Base-by-base conservation (phyloP, 1,140 invertebrate genomes). In the Lordiphosa stackelbergi region DNA sequence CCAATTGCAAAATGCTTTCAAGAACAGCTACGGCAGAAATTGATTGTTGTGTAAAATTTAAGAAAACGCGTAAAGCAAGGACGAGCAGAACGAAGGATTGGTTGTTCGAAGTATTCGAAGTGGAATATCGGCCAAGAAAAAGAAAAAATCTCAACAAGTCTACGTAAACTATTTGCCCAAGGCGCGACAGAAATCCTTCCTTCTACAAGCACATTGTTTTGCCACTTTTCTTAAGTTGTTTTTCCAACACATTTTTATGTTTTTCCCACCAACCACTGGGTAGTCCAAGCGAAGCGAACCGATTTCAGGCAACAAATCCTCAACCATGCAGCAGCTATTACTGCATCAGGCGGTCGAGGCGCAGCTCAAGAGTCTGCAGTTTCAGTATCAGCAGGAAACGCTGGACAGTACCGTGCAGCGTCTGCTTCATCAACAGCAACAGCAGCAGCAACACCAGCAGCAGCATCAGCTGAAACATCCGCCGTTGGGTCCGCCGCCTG, bases 141-240 rank as follows among this genome's bases (percentile, higher is more conserved):
- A 87, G 86, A 87, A 87, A 87, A 87, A 87, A 87, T 87, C 86
- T 87, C 79, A 86, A 83, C 86, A 87, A 87, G 77, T 74, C 71
- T 73, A 46, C 37, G 43, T 45, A 58, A 53, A 46, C 46, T 40
- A 53, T 51, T 58, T 54, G 22, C 12, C 9, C 24, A 6, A 8
- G 52, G 56, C 49, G 47, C 56, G 62, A 51, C 63, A 68, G 52
- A 64, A 87, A 83, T 87, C 83, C 78, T 86, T 81, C 83, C 73
- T 83, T 84, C 78, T 83, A 84, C 62, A 53, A 83, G 68, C 66
- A 57, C 58, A 57, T 71, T 73, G 19, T 19, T 19, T 19, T 19
- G 19, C 19, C 19, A 19, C 19, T 19, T 19, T 81, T 85, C 62
- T 81, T 63, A 73, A 62, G 48, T 71, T 73, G 40, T 42, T 55